These are phyloP conservation scores for Eutrigla gurnardus DNA, from an alignment of 2,797 vertebrate species.

Conservation along the genomic window DNA sequence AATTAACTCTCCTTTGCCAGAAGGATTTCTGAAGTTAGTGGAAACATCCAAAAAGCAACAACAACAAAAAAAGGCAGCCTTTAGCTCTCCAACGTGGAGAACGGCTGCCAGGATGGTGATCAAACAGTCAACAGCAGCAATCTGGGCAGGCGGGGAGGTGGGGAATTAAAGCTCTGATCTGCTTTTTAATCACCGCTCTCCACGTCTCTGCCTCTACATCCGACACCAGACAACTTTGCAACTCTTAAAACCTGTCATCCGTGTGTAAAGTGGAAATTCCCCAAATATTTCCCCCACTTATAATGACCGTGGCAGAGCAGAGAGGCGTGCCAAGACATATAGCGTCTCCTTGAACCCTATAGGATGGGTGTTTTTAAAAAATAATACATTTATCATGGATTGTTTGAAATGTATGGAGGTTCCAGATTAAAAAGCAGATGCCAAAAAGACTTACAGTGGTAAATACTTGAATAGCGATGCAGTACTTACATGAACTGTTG, in stretches of 20 bases:
- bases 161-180: constrained; percentile 80
- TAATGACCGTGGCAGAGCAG: constrained; percentile 53
- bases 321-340: constrained; percentile 50
- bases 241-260: constrained; percentile 73
- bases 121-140: constrained; percentile 77
- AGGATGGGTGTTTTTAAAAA: neutral
- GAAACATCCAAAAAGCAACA: constrained; percentile 46
- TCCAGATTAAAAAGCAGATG: neutral
- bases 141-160: constrained; percentile 68
- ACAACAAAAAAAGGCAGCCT: constrained; percentile 37
- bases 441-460: no score
- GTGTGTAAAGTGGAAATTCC: constrained; percentile 72
- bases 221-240: constrained; percentile 72
- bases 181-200: constrained; percentile 82
- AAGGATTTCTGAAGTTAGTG: constrained; percentile 60
- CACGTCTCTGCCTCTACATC: constrained; percentile 67
- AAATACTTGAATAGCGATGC: no score
- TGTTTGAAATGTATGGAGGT: neutral
- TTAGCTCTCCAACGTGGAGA: constrained; percentile 59
- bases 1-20: constrained; percentile 65
- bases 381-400: neutral
- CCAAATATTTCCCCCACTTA: constrained; percentile 61
- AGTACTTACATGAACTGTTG: no score
- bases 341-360: constrained; percentile 24
- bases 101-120: constrained; percentile 70